phyloP scores from a whole-genome alignment of 2,888 invertebrate species.

The Folsomia manolachei region DNA sequence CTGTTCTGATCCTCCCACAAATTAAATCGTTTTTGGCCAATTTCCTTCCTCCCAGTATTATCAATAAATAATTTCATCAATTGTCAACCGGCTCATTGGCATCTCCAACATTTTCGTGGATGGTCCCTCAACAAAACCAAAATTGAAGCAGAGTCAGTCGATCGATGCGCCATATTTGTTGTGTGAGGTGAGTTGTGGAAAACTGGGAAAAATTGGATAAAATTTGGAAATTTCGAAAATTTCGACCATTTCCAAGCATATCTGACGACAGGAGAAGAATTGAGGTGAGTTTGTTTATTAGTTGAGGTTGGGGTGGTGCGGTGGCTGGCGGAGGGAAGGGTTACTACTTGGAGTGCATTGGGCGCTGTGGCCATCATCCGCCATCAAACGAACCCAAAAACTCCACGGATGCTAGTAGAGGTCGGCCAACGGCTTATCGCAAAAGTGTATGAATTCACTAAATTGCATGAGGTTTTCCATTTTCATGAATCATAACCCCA shows the following conservation, averaged over 20 bases:
- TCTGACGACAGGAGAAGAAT: no score
- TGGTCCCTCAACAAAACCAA: no score
- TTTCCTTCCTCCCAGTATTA: no score
- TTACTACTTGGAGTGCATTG: slow-evolving; percentile 10
- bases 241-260: not conserved
- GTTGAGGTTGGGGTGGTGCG: slow-evolving; percentile 13
- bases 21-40: no score
- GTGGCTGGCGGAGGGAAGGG: slow-evolving; percentile 44
- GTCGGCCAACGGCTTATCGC: not conserved
- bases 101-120: no score
- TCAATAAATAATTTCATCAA: no score
- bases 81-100: no score
- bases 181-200: not conserved
- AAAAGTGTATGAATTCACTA: no score
- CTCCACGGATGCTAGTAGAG: not conserved
- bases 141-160: not conserved
- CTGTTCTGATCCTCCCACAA: no score
- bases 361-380: slow-evolving; percentile 10
- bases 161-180: slow-evolving; percentile 14
- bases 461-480: not conserved
- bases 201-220: not conserved
- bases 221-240: not conserved
- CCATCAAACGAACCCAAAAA: slow-evolving; percentile 6
- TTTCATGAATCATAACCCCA: not conserved
- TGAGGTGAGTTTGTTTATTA: not conserved